Evolutionary conservation across 2,797 vertebrate species (phyloP).

Genomic region (Otolemur crassicaudatus): DNA sequence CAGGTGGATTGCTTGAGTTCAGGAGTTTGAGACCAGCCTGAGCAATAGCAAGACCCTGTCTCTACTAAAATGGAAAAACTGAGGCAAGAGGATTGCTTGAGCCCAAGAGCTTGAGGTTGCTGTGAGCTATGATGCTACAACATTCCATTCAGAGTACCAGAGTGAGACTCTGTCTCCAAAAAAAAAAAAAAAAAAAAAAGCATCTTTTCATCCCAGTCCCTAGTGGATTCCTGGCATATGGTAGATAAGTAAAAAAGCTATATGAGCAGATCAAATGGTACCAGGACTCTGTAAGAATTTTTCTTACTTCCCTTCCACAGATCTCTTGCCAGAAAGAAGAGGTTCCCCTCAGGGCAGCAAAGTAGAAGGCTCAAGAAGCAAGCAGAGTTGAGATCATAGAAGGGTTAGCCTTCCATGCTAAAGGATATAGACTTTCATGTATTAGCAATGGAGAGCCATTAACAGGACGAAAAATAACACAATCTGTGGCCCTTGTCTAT

Average conservation of each 20-base stretch:
- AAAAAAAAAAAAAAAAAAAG: neutral
- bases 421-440: neutral
- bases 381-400: neutral
- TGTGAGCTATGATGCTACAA: too few relatives aligned
- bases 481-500: neutral
- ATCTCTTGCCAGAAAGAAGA: conserved; percentile 26
- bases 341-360: neutral
- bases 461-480: neutral
- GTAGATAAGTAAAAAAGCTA: neutral
- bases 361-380: neutral
- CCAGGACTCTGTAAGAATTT: neutral
- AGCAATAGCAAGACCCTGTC: too few relatives aligned
- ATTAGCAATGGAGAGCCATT: neutral
- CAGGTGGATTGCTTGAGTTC: too few relatives aligned
- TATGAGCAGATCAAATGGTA: neutral
- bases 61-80: too few relatives aligned
- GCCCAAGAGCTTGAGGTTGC: too few relatives aligned
- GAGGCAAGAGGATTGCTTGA: too few relatives aligned
- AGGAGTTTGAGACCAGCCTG: too few relatives aligned
- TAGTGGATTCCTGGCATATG: neutral
- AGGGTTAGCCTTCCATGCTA: neutral
- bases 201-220: neutral
- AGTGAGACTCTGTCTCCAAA: too few relatives aligned
- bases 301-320: conserved; percentile 23
- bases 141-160: too few relatives aligned